phyloP scores from a whole-genome alignment of 2,797 vertebrate species.

The Lepilemur septentrionalis region DNA sequence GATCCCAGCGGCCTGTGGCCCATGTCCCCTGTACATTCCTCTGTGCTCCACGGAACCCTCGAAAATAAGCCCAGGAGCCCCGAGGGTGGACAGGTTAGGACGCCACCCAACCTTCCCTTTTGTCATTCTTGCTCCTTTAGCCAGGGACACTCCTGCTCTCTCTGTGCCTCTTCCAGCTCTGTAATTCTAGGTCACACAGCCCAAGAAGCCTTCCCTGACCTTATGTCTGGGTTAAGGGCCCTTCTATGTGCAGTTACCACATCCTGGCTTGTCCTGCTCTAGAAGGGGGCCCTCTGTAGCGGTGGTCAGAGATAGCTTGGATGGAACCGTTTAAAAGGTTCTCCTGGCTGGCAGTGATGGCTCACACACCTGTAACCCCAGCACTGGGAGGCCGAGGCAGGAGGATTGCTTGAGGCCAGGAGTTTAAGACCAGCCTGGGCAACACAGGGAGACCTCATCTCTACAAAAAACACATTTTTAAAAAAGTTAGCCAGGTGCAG shows the following conservation, averaged over 20 bases:
- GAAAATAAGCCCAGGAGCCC: not conserved
- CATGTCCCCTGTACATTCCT: not conserved
- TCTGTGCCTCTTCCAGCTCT: not conserved
- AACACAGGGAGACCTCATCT: too few relatives aligned
- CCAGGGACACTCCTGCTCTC: not conserved
- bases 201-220: not conserved
- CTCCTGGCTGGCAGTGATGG: not conserved
- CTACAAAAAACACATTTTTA: too few relatives aligned
- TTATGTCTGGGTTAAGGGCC: not conserved
- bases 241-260: not conserved
- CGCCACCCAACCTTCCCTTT: not conserved
- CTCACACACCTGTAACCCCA: too few relatives aligned
- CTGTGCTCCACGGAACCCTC: not conserved
- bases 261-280: not conserved
- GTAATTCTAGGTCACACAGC: fast-evolving
- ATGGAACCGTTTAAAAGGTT: not conserved
- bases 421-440: too few relatives aligned
- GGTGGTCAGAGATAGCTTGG: too few relatives aligned
- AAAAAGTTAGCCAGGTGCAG: too few relatives aligned
- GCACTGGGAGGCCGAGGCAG: too few relatives aligned
- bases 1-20: not conserved
- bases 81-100: fast-evolving
- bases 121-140: not conserved
- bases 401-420: too few relatives aligned
- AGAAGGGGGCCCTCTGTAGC: not conserved